Percentiles rank a stretch among this genome's conserved stretches.
Conservation (phyloP, 2,797 vertebrate species). For the Glyptemys insculpta region DNA sequence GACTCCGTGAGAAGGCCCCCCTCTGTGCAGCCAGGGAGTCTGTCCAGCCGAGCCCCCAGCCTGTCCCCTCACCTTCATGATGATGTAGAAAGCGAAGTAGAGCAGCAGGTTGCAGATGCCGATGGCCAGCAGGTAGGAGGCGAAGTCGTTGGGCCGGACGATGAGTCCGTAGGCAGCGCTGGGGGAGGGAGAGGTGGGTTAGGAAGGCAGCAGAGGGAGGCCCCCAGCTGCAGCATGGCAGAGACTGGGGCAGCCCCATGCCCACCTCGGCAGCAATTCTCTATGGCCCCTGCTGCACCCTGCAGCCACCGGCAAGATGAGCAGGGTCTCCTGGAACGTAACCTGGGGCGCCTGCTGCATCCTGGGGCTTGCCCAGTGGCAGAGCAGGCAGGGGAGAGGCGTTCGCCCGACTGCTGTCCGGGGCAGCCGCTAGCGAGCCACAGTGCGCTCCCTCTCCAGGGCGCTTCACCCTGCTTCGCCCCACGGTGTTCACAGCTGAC, state of each 20-base stretch:
- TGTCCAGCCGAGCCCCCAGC: neutral
- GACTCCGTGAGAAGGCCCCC: no score
- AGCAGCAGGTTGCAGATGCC: conserved; percentile 98
- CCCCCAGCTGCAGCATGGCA: neutral
- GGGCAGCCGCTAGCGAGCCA: neutral
- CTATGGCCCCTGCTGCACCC: neutral
- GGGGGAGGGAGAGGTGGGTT: neutral
- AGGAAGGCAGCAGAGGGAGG: neutral
- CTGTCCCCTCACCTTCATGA: conserved; percentile 91
- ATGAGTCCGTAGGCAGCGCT: conserved; percentile 96
- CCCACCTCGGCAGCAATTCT: accelerated
- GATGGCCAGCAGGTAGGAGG: conserved; percentile 96
- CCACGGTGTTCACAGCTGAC: neutral
- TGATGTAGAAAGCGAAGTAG: conserved; percentile 99
- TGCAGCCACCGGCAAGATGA: accelerated
- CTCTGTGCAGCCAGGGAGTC: neutral
- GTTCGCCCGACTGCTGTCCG: no score
- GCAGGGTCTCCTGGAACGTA: neutral
- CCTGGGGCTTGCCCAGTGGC: neutral
- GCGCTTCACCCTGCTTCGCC: neutral
- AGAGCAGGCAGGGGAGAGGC: neutral
- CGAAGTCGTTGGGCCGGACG: conserved; percentile 94
- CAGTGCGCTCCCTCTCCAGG: no score
- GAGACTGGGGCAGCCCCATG: neutral
- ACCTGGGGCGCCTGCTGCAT: no score